Evolutionary conservation across 1,140 invertebrate genomes (phyloP), one percentile per base, ranked within the genome.

Genomic region (Lepidurus arcticus): DNA sequence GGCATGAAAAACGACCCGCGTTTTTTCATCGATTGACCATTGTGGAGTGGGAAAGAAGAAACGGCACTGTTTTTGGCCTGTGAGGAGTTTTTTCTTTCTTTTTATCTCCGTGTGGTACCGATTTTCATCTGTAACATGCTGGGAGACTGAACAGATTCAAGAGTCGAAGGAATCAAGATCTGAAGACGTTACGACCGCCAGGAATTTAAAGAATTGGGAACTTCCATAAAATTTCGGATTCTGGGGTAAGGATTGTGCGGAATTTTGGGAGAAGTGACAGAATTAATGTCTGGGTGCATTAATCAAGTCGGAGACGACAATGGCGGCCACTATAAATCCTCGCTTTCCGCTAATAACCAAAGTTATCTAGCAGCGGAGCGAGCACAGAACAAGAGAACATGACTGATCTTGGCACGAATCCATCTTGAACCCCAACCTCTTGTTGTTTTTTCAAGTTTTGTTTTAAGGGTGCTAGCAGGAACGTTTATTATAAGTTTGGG

Each of bases 21-120:
- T 65, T 65, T 13, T 65, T 65, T 65, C 53, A 65, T 65, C 53
- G 53, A 65, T 65, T 65, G 53, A 65, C 53, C 53, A 21, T 65
- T 65, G 53, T 21, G 53, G 53, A 65, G 21, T 11, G 21, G 21
- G 53, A 65, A 65, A 65, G 53, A n/a, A 21, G 21, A 65, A 65
- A 7, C 53, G 16, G 8, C 16, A 21, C 16, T 13, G 21, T 65
- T 65, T 65, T 65, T 65, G 21, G 16, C 9, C 34, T 34, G 34
- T 34, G 34, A 34, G 53, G 7, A 21, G 16, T 65, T 9, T 65
- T 21, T 65, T 0, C 53, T 47, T 34, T 34, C 34, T 4, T 34
- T 34, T 34, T 34, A 34, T 34, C 34, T 34, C 34, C 34, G 34
- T 34, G 34, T 34, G 34, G 34, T 4, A 34, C 34, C 34, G 34